Evolutionary conservation across 2,888 invertebrate genomes (phyloP).

Genomic region (Hesperia comma): DNA sequence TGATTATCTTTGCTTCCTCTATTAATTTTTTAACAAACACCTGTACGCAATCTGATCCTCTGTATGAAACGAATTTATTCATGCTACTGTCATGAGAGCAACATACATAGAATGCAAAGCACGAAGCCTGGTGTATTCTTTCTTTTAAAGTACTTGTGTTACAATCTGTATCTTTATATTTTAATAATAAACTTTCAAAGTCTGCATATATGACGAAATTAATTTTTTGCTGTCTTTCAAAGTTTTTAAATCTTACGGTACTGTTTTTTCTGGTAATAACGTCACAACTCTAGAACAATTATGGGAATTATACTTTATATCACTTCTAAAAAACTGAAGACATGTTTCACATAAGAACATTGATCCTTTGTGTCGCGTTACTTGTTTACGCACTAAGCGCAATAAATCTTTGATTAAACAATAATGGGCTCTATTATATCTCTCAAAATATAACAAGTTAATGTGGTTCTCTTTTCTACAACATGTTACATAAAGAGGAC

Average conservation of each 20-base stretch:
- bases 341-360: constrained; percentile 41
- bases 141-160: constrained; percentile 26
- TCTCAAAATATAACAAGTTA: constrained; percentile 36
- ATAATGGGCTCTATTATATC: background rate
- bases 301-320: constrained; percentile 35
- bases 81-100: constrained; percentile 39
- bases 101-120: constrained; percentile 43
- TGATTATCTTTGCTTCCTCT: background rate
- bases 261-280: constrained; percentile 29
- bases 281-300: constrained; percentile 28
- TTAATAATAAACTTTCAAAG: constrained; percentile 33
- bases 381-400: constrained; percentile 39
- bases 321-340: constrained; percentile 39
- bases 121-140: constrained; percentile 39
- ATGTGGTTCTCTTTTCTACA: constrained; percentile 37
- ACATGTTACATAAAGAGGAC: constrained; percentile 40
- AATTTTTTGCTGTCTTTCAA: constrained; percentile 41
- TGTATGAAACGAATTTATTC: constrained; percentile 41
- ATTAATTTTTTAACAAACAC: constrained; percentile 36
- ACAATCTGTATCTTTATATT: constrained; percentile 14
- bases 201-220: constrained; percentile 41
- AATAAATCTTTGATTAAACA: no score
- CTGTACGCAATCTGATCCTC: constrained; percentile 34
- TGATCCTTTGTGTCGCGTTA: constrained; percentile 37
- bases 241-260: constrained; percentile 37